Evolutionary conservation across 2,113 vertebrate genomes (phyloP).

Genomic region (Litocranius walleri): DNA sequence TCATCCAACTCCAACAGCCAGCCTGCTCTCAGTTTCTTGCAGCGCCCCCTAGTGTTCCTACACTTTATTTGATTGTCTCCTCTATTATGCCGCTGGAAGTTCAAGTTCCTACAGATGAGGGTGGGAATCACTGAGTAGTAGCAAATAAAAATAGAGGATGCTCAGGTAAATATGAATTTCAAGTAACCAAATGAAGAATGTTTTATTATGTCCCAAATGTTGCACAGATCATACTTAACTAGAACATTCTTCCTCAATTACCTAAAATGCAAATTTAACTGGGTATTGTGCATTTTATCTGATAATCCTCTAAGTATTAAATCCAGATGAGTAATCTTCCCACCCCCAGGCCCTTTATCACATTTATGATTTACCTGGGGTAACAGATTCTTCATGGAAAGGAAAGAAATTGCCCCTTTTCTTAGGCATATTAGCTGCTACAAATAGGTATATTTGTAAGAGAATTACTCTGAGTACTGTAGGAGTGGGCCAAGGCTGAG

Average conservation of each 20-base stretch:
- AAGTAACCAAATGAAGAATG: neutral
- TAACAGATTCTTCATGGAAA: neutral
- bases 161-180: neutral
- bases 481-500: neutral
- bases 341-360: neutral
- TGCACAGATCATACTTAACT: neutral
- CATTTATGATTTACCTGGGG: neutral
- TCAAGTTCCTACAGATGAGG: neutral
- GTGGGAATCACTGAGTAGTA: neutral
- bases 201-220: neutral
- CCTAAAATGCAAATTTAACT: neutral
- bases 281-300: neutral
- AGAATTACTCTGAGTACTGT: neutral
- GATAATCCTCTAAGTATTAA: neutral
- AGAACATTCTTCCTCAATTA: neutral
- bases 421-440: neutral
- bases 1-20: neutral
- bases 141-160: neutral
- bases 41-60: slow-evolving; percentile 8
- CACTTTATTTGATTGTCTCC: neutral
- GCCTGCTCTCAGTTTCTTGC: neutral
- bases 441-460: neutral
- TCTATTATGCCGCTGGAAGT: neutral
- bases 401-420: neutral
- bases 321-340: neutral